Evolutionary conservation across 2,113 vertebrate species (phyloP).

Genomic region (Felis catus): DNA sequence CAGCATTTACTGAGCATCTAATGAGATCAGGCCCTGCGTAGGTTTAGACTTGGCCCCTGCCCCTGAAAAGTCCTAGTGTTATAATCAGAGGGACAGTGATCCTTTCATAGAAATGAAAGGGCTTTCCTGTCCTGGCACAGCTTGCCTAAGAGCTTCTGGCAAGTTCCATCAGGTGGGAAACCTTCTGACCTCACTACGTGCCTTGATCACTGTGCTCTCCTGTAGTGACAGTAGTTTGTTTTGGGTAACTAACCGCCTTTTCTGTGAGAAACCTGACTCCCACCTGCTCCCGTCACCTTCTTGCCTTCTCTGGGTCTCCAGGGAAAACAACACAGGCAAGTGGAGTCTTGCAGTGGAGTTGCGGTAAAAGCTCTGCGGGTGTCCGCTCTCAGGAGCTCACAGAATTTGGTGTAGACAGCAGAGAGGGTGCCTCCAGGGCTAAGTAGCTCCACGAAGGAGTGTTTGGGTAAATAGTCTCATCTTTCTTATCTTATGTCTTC

Average conservation of each 20-base stretch:
- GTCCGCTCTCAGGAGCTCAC: background rate
- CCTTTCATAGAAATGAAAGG: background rate
- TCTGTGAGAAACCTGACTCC: conserved; percentile 15
- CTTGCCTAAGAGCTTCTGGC: conserved; percentile 24
- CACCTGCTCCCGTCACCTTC: background rate
- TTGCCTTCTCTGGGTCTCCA: background rate
- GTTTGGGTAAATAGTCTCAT: conserved; percentile 19
- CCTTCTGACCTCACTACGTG: background rate
- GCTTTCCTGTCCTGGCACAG: background rate
- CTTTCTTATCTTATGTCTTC: conserved; percentile 8
- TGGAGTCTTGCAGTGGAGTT: background rate
- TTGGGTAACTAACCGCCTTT: conserved; percentile 3
- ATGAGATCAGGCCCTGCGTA: background rate
- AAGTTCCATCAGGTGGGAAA: background rate
- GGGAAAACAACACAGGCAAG: background rate
- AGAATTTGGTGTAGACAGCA: background rate
- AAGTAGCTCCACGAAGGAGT: background rate
- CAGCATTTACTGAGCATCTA: background rate
- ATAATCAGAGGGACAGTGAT: background rate
- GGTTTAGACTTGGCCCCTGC: background rate
- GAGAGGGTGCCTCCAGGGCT: background rate
- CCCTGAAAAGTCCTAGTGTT: background rate
- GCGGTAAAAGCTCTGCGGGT: background rate
- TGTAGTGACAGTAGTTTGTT: conserved; percentile 37
- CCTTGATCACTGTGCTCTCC: background rate